These are phyloP conservation scores for Phortica magna DNA, from an alignment of 2,888 invertebrate species.

Conservation along the genomic window DNA sequence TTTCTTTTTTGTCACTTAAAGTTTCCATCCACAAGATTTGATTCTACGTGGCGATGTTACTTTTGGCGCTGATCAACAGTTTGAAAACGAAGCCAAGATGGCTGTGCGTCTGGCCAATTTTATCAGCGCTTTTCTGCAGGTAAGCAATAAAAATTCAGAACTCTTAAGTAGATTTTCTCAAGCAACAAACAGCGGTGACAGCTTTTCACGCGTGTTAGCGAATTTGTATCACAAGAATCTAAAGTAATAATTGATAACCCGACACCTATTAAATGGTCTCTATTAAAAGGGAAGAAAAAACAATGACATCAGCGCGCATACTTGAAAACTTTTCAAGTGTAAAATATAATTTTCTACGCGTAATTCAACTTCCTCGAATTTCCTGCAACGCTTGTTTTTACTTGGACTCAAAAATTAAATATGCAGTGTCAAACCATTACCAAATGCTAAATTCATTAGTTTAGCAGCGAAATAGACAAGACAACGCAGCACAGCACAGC, in stretches of 20 bases:
- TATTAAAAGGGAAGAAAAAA: conserved; percentile 29
- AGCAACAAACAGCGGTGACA: conserved; percentile 52
- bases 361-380: conserved; percentile 76
- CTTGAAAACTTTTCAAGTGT: conserved; percentile 74
- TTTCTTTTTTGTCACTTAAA: conserved; percentile 66
- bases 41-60: conserved; percentile 91
- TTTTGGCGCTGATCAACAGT: conserved; percentile 91
- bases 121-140: conserved; percentile 95
- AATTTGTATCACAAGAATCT: conserved; percentile 46
- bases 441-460: conserved; percentile 73
- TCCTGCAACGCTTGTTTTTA: conserved; percentile 71
- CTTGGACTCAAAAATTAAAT: conserved; percentile 65
- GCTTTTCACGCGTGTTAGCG: conserved; percentile 55
- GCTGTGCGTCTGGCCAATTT: conserved; percentile 97
- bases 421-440: conserved; percentile 75
- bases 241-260: conserved; percentile 72
- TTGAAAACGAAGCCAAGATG: conserved; percentile 97
- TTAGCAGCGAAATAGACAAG: conserved; percentile 40
- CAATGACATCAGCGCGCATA: conserved; percentile 44
- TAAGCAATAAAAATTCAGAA: conserved; percentile 66
- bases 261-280: conserved; percentile 70
- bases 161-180: not conserved
- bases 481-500: not conserved
- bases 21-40: conserved; percentile 86
- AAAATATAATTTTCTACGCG: conserved; percentile 76